Evolutionary conservation across 1,140 invertebrate species (phyloP).

Genomic region (Halesus radiatus): DNA sequence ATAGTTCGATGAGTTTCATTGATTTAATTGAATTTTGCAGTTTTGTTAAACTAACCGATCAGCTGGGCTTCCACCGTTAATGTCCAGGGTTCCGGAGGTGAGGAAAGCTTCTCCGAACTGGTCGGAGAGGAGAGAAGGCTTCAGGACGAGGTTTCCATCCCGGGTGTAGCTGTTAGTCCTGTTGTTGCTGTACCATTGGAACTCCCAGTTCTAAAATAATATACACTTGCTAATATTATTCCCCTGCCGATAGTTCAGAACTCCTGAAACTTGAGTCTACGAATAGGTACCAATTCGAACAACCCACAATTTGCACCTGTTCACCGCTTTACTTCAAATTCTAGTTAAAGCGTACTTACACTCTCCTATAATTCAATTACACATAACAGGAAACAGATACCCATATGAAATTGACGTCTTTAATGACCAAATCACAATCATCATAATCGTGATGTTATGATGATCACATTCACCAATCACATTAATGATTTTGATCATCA

Average conservation of each 20-base stretch:
- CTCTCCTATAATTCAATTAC: too few relatives aligned
- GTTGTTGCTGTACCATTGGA: conserved; percentile 79
- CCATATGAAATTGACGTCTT: too few relatives aligned
- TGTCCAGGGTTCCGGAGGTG: conserved; percentile 69
- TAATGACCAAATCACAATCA: too few relatives aligned
- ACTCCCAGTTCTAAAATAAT: conserved; percentile 77
- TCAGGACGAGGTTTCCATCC: conserved; percentile 73
- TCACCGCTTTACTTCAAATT: too few relatives aligned
- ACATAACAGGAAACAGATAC: too few relatives aligned
- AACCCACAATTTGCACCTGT: too few relatives aligned
- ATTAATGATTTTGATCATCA: too few relatives aligned
- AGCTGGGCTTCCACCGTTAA: conserved; percentile 74
- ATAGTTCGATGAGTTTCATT: too few relatives aligned
- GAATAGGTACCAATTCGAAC: not conserved
- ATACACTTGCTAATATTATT: not conserved
- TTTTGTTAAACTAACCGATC: conserved; percentile 64
- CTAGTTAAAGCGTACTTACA: too few relatives aligned
- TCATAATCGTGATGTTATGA: too few relatives aligned
- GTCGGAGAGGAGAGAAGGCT: conserved; percentile 74
- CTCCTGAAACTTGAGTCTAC: not conserved
- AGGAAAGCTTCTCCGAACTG: conserved; percentile 72
- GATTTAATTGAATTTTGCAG: too few relatives aligned
- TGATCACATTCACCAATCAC: too few relatives aligned
- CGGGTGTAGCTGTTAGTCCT: conserved; percentile 74
- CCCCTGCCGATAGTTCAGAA: not conserved